Conservation (phyloP, 1,140 invertebrate species). For the Drosophila nikananu region DNA sequence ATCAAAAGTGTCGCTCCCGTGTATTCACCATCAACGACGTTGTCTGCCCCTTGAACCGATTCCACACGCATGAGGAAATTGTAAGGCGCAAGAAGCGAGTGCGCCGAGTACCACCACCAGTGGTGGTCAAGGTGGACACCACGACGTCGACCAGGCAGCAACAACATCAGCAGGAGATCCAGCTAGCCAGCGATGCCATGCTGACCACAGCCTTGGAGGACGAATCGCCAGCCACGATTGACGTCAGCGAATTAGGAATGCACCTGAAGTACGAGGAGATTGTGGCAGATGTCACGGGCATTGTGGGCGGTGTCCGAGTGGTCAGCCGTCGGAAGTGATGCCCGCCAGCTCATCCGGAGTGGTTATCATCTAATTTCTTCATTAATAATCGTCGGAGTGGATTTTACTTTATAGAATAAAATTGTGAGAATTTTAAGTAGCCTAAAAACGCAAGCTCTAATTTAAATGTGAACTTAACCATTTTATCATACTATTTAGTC, state of each 20-base stretch:
- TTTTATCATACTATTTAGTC: background rate
- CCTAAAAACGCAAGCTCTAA: background rate
- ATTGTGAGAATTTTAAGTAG: constrained; percentile 3
- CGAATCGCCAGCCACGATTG: constrained; percentile 68
- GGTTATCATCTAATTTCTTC: constrained; percentile 17
- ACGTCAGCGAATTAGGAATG: constrained; percentile 75
- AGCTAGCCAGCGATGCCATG: constrained; percentile 64
- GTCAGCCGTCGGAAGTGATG: constrained; percentile 61
- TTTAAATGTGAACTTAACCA: background rate
- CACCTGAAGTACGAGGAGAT: constrained; percentile 84
- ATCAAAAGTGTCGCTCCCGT: constrained; percentile 82
- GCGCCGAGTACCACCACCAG: constrained; percentile 61
- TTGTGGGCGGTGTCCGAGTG: constrained; percentile 50
- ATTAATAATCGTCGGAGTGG: constrained; percentile 1
- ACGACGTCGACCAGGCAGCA: constrained; percentile 35
- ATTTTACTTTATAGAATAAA: constrained; percentile 10
- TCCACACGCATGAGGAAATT: constrained; percentile 84
- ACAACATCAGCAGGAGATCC: constrained; percentile 47
- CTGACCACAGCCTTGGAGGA: constrained; percentile 58
- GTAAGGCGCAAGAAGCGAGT: constrained; percentile 81
- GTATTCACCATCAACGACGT: constrained; percentile 83
- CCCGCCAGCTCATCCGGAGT: background rate
- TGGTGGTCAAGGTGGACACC: constrained; percentile 37
- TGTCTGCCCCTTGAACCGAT: constrained; percentile 79
- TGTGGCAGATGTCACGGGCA: constrained; percentile 79